phyloP scores from a whole-genome alignment of 2,113 vertebrate species.

The Ctenodactylus gundi region DNA sequence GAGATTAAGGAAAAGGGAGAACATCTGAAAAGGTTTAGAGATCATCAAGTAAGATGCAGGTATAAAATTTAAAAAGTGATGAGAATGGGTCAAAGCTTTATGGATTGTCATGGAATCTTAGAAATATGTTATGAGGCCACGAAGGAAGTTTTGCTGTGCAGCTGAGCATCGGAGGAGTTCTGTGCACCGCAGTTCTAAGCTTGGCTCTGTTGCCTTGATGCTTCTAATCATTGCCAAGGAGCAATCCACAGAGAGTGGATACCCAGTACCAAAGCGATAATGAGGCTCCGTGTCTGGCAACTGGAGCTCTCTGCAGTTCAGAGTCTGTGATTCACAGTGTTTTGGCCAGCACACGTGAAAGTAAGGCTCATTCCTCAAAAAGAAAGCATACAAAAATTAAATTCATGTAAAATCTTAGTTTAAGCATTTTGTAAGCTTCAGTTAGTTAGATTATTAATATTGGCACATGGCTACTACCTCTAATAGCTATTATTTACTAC shows the following conservation, averaged over 20 bases:
- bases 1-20: not conserved
- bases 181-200: not conserved
- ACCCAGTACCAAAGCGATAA: not conserved
- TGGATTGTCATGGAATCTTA: rapidly evolving
- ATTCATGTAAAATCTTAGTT: not conserved
- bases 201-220: not conserved
- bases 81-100: not conserved
- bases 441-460: not conserved
- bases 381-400: not conserved
- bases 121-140: no score
- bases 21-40: not conserved
- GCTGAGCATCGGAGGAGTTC: not conserved
- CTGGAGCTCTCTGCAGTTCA: not conserved
- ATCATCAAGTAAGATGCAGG: not conserved
- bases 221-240: not conserved
- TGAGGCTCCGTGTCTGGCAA: not conserved
- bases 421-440: not conserved
- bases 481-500: not conserved
- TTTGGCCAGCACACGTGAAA: not conserved
- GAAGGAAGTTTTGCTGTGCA: not conserved
- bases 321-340: not conserved
- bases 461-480: not conserved
- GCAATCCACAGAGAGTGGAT: rapidly evolving
- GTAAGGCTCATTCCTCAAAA: not conserved
- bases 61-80: not conserved